Base-by-base conservation (phyloP, 2,797 vertebrate species). In the Eulemur mongoz region DNA sequence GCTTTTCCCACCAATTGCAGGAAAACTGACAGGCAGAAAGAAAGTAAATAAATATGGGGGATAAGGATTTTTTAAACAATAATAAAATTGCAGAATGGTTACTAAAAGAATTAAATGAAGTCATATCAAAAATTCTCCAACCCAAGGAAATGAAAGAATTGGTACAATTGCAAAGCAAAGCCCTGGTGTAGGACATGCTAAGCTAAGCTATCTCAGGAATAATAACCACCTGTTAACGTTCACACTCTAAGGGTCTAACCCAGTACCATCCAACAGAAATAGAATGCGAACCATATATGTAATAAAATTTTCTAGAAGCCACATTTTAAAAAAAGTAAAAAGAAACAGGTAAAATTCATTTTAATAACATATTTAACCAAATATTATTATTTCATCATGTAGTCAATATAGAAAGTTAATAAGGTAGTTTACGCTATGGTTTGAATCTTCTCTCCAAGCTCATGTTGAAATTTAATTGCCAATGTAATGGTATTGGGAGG, bases 141-240 rank as follows among this genome's bases (percentile, higher is more conserved):
- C n/a, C 75, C 54, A 94, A 97, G 50, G 50, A 92, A 80, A 81
- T 65, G 23, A 92, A 93, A 93, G 38, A 86, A 72, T 35, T 3
- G 57, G 92, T 86, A 20, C 69, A 78, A 35, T 38, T 9, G 10
- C 25, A 30, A 30, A 85, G 22, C 63, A 63, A 79, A 45, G 38
- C 67, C 50, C n/a, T 69, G 43, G 45, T 11, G 40, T 1, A 57
- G 32, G 40, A 57, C 30, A 8, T 0, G 40, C 45, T 35, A 57
- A 54, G n/a, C 63, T 61, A 38, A 20, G 43, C 38, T 17, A 20
- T 82, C 84, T 76, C 25, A 0, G 17, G 30, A n/a, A 59, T 38
- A 43, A 69, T 1, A 7, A 6, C n/a, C 35, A 18, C 18, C 15
- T 75, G 12, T 57, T 23, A 2, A 23, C 40, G 30, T 30, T 69